Conservation (phyloP, 2,113 vertebrate genomes). For the mouse (Mus musculus) region GRCm39 chr2:148187501-148188000, state of each 20-base stretch:
- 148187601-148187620: constrained; percentile 67
- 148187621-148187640: constrained; percentile 60
- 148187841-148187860: neutral
- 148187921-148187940: neutral
- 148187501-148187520: constrained; percentile 62
- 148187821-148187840: too few relatives aligned
- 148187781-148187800: neutral
- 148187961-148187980: neutral
- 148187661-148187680: neutral
- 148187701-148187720: neutral
- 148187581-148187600: constrained; percentile 70
- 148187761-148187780: neutral
- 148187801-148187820: neutral
- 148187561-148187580: constrained; percentile 68
- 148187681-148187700: neutral
- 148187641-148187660: neutral
- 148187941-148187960: neutral
- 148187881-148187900: neutral
- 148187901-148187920: neutral
- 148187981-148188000: neutral
- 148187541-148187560: constrained; percentile 68
- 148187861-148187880: neutral
- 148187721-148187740: neutral
- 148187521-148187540: constrained; percentile 76
- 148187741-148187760: neutral